These are phyloP conservation scores for Gymnocephalus cernua DNA, from an alignment of 2,113 vertebrate species.

Conservation along the genomic window DNA sequence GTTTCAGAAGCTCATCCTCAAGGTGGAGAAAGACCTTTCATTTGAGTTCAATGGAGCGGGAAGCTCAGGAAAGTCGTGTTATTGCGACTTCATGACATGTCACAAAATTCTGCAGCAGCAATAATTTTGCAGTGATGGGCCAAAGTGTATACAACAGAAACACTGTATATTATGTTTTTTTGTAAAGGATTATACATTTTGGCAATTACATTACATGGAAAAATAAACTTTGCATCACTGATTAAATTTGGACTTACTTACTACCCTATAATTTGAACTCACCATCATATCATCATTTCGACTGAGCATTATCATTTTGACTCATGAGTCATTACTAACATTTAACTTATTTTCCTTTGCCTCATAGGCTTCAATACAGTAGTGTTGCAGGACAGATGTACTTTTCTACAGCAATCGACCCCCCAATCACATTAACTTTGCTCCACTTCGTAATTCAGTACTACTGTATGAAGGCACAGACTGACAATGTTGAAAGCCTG, in stretches of 20 bases:
- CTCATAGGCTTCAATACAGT: neutral
- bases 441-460: constrained; percentile 13
- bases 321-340: neutral
- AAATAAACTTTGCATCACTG: neutral
- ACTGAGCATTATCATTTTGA: neutral
- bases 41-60: too few species aligned
- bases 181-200: neutral
- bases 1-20: too few species aligned
- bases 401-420: neutral
- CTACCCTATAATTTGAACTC: neutral
- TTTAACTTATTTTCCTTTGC: neutral
- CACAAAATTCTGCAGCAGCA: too few species aligned
- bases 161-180: neutral
- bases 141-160: too few species aligned
- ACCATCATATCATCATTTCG: neutral
- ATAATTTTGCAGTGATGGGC: too few species aligned
- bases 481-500: constrained; percentile 26
- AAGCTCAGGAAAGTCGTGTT: too few species aligned
- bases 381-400: neutral
- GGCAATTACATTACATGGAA: neutral
- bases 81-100: too few species aligned
- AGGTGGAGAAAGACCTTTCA: too few species aligned
- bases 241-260: neutral
- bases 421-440: constrained; percentile 18
- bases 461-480: neutral